phyloP scores from a whole-genome alignment of 1,140 invertebrate species.

The Pantala flavescens region DNA sequence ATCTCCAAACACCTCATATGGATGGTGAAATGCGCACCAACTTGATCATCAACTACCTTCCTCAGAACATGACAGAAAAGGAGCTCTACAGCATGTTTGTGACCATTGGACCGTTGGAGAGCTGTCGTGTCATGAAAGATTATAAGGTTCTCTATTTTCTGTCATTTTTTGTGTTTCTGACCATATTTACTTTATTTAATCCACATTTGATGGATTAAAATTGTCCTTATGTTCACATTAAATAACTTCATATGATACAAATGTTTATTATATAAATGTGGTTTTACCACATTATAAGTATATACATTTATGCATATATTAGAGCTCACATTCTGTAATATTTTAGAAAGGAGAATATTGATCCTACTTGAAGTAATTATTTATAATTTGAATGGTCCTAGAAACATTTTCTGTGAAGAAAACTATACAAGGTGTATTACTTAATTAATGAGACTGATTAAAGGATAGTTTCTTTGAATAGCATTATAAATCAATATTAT shows the following conservation, averaged over 20 bases:
- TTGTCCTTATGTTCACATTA: not conserved
- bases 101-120: slow-evolving; percentile 75
- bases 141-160: slow-evolving; percentile 60
- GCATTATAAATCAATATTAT: too few species aligned
- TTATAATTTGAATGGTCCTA: too few species aligned
- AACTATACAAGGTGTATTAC: too few species aligned
- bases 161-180: not conserved
- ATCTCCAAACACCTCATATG: slow-evolving; percentile 5
- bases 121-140: slow-evolving; percentile 84
- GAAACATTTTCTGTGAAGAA: too few species aligned
- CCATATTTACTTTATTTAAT: not conserved
- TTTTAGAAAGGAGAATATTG: too few species aligned
- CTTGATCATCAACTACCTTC: slow-evolving; percentile 91
- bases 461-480: too few species aligned
- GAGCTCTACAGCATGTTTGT: slow-evolving; percentile 82
- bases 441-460: too few species aligned
- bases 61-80: slow-evolving; percentile 84
- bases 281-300: too few species aligned
- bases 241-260: slow-evolving; percentile 11
- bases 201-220: not conserved
- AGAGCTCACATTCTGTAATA: too few species aligned
- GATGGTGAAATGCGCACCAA: slow-evolving; percentile 45
- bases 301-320: too few species aligned
- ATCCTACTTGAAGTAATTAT: too few species aligned
- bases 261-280: too few species aligned